These are phyloP conservation scores for Esox niger DNA, from an alignment of 2,113 vertebrate genomes.

Conservation along the genomic window DNA sequence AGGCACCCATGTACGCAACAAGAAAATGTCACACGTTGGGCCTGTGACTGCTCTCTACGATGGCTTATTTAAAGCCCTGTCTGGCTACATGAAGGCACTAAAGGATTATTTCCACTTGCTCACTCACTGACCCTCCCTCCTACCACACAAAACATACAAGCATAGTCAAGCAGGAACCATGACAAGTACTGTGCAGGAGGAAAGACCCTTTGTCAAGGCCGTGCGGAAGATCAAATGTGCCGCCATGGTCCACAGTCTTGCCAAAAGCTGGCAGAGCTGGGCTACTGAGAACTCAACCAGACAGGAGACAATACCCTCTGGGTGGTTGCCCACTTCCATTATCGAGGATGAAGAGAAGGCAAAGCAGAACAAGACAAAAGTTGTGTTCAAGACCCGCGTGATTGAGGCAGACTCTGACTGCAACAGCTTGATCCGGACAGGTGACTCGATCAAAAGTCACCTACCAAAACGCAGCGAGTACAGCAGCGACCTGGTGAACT, in stretches of 20 bases:
- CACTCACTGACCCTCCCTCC: not conserved
- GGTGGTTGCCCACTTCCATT: slow-evolving; percentile 69
- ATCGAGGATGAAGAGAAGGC: slow-evolving; percentile 40
- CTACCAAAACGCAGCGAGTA: slow-evolving; percentile 55
- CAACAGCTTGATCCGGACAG: slow-evolving; percentile 49
- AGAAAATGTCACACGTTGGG: slow-evolving; percentile 51
- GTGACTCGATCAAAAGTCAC: slow-evolving; percentile 50
- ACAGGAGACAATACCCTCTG: slow-evolving; percentile 68
- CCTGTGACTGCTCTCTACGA: slow-evolving; percentile 35
- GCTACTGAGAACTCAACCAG: slow-evolving; percentile 55
- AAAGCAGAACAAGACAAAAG: slow-evolving; percentile 43
- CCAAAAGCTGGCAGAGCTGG: slow-evolving; percentile 78
- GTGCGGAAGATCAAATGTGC: slow-evolving; percentile 69
- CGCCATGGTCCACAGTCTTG: slow-evolving; percentile 64
- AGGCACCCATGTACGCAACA: slow-evolving; percentile 30
- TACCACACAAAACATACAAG: not conserved
- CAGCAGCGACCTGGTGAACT: slow-evolving; percentile 48
- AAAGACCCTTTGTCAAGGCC: slow-evolving; percentile 54
- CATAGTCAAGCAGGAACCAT: slow-evolving; percentile 31
- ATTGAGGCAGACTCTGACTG: slow-evolving; percentile 15
- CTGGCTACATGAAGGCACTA: slow-evolving; percentile 36
- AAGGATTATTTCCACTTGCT: slow-evolving; percentile 30
- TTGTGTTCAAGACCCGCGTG: slow-evolving; percentile 41
- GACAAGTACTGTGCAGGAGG: slow-evolving; percentile 42
- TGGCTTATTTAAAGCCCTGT: slow-evolving; percentile 65